phyloP scores from a whole-genome alignment of 2,888 invertebrate species.

The Deroplatys truncata region DNA sequence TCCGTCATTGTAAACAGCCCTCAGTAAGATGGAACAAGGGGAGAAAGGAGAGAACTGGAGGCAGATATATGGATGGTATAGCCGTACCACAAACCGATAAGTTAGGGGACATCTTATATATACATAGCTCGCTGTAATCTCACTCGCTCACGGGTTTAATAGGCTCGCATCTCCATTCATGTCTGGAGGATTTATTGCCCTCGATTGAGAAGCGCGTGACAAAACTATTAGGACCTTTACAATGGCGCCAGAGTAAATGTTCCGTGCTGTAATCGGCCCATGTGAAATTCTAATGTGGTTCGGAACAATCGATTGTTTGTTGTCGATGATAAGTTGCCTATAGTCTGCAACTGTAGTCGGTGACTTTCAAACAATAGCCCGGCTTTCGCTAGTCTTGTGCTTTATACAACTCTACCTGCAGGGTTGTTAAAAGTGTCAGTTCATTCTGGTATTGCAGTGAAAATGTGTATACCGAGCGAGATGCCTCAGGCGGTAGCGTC shows the following conservation, averaged over 20 bases:
- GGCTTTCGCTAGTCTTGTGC: too few relatives aligned
- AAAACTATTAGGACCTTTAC: not conserved
- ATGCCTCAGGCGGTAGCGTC: too few relatives aligned
- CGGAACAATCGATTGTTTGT: not conserved
- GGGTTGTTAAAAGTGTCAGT: too few relatives aligned
- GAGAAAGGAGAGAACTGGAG: too few relatives aligned
- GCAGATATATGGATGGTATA: too few relatives aligned
- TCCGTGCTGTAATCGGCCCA: not conserved
- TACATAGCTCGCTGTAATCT: not conserved
- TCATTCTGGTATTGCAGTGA: too few relatives aligned
- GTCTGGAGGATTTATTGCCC: not conserved
- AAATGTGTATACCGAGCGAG: too few relatives aligned
- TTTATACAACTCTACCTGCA: too few relatives aligned
- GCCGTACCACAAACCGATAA: not conserved
- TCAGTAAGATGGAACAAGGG: too few relatives aligned
- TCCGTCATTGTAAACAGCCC: too few relatives aligned
- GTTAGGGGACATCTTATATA: not conserved
- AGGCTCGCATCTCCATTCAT: not conserved
- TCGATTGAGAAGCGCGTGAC: not conserved
- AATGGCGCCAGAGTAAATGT: not conserved
- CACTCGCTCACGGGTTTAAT: not conserved
- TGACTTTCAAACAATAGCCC: too few relatives aligned
- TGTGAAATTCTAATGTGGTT: not conserved
- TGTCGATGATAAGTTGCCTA: not conserved
- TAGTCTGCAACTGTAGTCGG: too few relatives aligned